Conservation (phyloP, 2,113 vertebrate species). For the Rhinopithecus roxellana region DNA sequence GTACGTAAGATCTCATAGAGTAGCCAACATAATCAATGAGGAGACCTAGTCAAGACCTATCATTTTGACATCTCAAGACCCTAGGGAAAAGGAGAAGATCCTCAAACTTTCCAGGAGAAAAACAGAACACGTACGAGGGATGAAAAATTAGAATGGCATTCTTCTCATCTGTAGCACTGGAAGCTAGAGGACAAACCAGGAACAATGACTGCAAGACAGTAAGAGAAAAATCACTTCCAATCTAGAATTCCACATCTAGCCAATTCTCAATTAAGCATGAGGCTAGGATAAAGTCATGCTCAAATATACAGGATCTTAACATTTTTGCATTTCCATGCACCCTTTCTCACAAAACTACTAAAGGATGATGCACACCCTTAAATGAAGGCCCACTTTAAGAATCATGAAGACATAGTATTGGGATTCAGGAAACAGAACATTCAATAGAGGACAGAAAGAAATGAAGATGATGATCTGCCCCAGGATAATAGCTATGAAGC, state of each 20-base stretch:
- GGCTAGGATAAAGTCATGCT: neutral
- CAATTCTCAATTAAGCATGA: neutral
- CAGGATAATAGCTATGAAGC: neutral
- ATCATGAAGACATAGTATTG: fast-evolving
- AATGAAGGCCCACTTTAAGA: neutral
- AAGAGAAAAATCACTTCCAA: neutral
- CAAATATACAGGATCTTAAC: neutral
- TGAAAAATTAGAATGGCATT: neutral
- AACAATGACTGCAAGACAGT: neutral
- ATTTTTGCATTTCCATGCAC: neutral
- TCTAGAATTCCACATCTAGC: neutral
- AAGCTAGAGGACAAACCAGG: neutral
- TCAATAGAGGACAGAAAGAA: neutral
- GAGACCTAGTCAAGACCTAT: neutral
- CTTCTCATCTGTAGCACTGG: neutral
- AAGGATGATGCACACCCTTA: neutral
- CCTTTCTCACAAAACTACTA: neutral
- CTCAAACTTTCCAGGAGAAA: neutral
- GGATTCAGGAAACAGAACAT: neutral
- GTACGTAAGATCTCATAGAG: neutral
- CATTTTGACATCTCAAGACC: neutral
- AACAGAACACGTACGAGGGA: neutral
- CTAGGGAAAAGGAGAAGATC: neutral
- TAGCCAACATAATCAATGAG: neutral
- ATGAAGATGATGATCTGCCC: fast-evolving